Evolutionary conservation across 2,797 vertebrate species (phyloP), one percentile per base, ranked within the genome.

Genomic region (Gouania willdenowi): DNA sequence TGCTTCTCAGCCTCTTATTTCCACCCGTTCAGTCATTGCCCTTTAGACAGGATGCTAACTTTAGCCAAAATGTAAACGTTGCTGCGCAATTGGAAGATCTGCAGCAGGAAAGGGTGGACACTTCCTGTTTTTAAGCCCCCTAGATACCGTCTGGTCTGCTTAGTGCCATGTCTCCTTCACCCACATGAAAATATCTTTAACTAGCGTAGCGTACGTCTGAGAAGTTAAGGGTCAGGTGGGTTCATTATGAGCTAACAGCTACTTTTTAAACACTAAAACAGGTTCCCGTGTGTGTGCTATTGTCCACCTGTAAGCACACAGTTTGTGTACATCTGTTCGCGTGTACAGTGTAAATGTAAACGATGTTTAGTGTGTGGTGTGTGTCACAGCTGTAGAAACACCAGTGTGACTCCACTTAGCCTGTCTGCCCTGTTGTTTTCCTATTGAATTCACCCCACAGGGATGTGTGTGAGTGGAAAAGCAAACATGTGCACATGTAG

Each of bases 371-470:
- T 43, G 44, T 35, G 53, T 20, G 14, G 75, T 49, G 27, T 36
- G 58, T 43, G 44, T 35, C 71, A 49, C 84, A 87, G 83, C 82
- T 89, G 83, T 77, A 71, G 79, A 78, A 84, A 84, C 83, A 80
- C 42, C 32, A 56, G 51, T 57, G 40, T 56, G 81, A 68, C 79
- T 81, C 77, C 66, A 77, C 78, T 83, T 77, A 74, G 48, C 63
- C 45, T 40, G 70, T 71, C 75, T 82, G 61, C 46, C 64, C 46
- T 75, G 54, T 81, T 82, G 76, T 82, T 85, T 85, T 82, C 51
- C 52, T 59, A 42, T 75, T 62, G 50, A 69, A 74, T 73, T 37
- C 59, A 53, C 56, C 73, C 71, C 47, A 29, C 41, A 37, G 56
- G 64, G 53, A 31, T 48, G 53, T 8, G 19, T 52, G 55, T 29